Percentiles rank a stretch among this genome's conserved stretches.
These are phyloP conservation scores for Pyrgus malvae DNA, from an alignment of 2,888 invertebrate genomes.

Conservation along the genomic window DNA sequence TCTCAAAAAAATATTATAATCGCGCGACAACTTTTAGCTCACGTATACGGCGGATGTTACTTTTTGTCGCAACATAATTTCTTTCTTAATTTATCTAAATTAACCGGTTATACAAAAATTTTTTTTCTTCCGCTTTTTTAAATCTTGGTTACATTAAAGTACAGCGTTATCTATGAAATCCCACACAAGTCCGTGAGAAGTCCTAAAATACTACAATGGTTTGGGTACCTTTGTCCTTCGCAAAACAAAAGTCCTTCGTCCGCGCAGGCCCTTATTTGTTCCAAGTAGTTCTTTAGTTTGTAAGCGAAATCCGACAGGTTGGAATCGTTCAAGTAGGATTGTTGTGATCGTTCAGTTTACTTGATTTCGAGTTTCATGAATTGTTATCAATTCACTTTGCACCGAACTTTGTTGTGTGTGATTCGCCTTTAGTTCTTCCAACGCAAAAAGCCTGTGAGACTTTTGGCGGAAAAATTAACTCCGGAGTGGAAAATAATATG, in stretches of 20 bases:
- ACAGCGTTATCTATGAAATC: too few relatives aligned
- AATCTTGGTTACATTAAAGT: too few relatives aligned
- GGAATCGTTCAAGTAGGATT: constrained; percentile 4
- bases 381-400: not conserved
- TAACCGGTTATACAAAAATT: too few relatives aligned
- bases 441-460: constrained; percentile 15
- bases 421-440: constrained; percentile 15
- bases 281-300: constrained; percentile 21
- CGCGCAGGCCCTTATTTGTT: constrained; percentile 4
- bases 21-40: too few relatives aligned
- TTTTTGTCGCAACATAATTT: too few relatives aligned
- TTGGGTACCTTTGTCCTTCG: too few relatives aligned
- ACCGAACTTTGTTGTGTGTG: not conserved
- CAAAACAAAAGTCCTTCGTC: constrained; percentile 11
- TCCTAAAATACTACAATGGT: too few relatives aligned
- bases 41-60: too few relatives aligned
- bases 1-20: too few relatives aligned
- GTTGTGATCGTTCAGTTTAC: not conserved
- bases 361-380: constrained; percentile 5
- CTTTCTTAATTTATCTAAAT: too few relatives aligned
- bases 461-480: constrained; percentile 4
- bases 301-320: constrained; percentile 16
- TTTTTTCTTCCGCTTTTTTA: too few relatives aligned
- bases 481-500: constrained; percentile 8
- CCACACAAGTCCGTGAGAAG: too few relatives aligned